Percentiles rank a stretch among this genome's conserved stretches.
Evolutionary conservation across 2,113 vertebrate genomes (phyloP).

Genomic region (Scatophagus argus): DNA sequence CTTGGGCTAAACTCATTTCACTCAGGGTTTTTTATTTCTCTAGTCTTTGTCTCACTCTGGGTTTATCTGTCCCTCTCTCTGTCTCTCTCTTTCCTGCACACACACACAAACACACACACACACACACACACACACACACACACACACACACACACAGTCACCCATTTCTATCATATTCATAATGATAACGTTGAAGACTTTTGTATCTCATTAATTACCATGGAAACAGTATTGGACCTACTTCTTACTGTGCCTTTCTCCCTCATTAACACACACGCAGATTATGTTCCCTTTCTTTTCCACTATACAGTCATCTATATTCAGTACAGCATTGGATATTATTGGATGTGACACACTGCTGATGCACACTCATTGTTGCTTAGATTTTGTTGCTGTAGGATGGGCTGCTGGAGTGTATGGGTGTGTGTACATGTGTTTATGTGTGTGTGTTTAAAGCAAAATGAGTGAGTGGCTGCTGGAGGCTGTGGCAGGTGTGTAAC

Average conservation of each 20-base stretch:
- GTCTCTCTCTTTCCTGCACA: constrained; percentile 16
- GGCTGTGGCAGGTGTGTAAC: constrained; percentile 44
- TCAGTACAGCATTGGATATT: constrained; percentile 13
- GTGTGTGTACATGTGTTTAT: neutral
- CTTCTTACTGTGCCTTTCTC: constrained; percentile 25
- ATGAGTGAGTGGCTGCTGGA: constrained; percentile 21
- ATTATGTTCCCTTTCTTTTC: constrained; percentile 17
- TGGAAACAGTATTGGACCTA: constrained; percentile 65
- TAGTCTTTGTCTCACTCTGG: constrained; percentile 6
- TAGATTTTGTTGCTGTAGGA: constrained; percentile 29
- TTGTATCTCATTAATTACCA: constrained; percentile 72
- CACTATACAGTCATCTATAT: constrained; percentile 9
- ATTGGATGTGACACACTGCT: constrained; percentile 42
- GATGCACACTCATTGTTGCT: constrained; percentile 31
- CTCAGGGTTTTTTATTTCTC: constrained; percentile 37
- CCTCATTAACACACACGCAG: constrained; percentile 24
- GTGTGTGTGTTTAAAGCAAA: neutral
- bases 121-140: neutral
- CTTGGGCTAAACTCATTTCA: constrained; percentile 39
- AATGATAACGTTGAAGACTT: constrained; percentile 54
- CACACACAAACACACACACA: neutral
- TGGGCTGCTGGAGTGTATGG: constrained; percentile 12
- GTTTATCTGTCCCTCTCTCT: constrained; percentile 1
- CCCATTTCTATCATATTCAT: constrained; percentile 34
- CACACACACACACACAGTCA: constrained; percentile 3